These are phyloP conservation scores for Eustalomyia histrio DNA, from an alignment of 2,888 invertebrate species.

Conservation along the genomic window DNA sequence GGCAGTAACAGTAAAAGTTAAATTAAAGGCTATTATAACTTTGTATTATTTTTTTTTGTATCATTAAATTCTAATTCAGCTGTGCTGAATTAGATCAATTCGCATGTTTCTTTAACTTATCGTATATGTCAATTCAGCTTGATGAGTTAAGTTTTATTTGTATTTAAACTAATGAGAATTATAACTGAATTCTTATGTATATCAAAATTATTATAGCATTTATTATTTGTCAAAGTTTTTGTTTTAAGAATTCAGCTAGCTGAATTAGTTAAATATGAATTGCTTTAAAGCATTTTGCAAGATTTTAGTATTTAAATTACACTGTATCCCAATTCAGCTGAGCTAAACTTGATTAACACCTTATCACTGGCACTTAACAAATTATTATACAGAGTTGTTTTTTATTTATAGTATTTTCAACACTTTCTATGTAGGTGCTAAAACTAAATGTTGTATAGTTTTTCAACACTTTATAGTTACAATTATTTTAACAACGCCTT, in stretches of 20 bases:
- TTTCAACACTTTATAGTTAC: conserved; percentile 21
- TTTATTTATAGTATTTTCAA: conserved; percentile 1
- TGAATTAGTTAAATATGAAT: neutral
- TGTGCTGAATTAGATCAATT: too few relatives aligned
- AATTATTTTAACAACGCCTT: conserved; percentile 39
- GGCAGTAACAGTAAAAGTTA: too few relatives aligned
- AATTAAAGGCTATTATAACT: too few relatives aligned
- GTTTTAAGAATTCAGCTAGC: neutral
- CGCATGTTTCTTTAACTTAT: too few relatives aligned
- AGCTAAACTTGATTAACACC: conserved; percentile 33
- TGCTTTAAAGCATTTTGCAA: neutral
- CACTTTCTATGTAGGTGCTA: conserved; percentile 25
- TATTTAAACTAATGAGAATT: too few relatives aligned
- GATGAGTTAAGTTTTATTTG: too few relatives aligned
- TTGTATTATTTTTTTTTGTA: too few relatives aligned
- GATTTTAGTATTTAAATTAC: neutral
- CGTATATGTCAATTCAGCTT: too few relatives aligned
- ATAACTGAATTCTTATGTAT: too few relatives aligned
- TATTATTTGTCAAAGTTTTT: too few relatives aligned
- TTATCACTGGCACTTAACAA: conserved; percentile 24
- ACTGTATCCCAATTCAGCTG: neutral
- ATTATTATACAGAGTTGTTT: neutral
- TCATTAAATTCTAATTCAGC: too few relatives aligned
- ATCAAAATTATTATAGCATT: too few relatives aligned
- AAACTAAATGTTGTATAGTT: conserved; percentile 11